phyloP scores from a whole-genome alignment of 2,113 vertebrate species.

The Cygnus buccinator region DNA sequence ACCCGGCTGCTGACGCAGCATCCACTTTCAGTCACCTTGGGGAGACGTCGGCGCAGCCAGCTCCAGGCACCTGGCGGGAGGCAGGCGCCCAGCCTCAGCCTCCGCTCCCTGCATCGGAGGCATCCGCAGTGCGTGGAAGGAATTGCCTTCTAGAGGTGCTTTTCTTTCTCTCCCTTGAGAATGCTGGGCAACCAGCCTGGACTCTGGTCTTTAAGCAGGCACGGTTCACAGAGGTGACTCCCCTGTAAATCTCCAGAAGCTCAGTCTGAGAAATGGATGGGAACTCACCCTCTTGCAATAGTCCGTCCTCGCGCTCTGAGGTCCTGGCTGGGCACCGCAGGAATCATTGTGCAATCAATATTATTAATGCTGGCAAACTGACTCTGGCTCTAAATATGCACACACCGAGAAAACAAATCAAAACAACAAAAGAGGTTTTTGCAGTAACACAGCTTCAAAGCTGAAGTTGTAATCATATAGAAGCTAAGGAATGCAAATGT shows the following conservation, averaged over 20 bases:
- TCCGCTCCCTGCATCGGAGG: not conserved
- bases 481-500: slow-evolving; percentile 55
- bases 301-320: not conserved
- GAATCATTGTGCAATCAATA: slow-evolving; percentile 27
- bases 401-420: slow-evolving; percentile 13
- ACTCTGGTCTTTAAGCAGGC: not conserved
- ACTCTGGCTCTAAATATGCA: not conserved
- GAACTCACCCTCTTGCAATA: not conserved
- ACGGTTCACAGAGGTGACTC: not conserved
- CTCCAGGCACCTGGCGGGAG: not conserved
- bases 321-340: not conserved
- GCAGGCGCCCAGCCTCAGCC: not conserved
- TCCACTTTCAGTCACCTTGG: not conserved
- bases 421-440: slow-evolving; percentile 6
- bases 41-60: not conserved
- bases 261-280: not conserved
- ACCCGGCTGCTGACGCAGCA: not conserved
- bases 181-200: not conserved
- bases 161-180: not conserved
- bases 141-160: slow-evolving; percentile 58
- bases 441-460: slow-evolving; percentile 26
- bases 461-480: slow-evolving; percentile 28
- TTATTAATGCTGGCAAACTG: slow-evolving; percentile 41
- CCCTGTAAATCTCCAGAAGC: not conserved
- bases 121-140: not conserved